Evolutionary conservation across 1,140 invertebrate species (phyloP).

Genomic region (Manduca sexta): DNA sequence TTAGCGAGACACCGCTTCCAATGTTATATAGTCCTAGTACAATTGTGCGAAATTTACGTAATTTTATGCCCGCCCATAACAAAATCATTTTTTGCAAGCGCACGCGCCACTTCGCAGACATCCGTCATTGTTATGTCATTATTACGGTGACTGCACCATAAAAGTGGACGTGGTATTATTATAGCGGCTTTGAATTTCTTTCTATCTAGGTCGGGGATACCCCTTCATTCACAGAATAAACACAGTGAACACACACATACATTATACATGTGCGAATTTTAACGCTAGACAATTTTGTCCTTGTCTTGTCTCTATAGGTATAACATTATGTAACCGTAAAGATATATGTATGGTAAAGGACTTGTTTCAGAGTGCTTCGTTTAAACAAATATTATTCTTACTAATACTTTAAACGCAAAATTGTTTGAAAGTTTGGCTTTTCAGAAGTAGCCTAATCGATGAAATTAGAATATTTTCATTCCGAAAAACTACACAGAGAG

Average conservation of each 20-base stretch:
- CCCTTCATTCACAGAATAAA: conserved; percentile 35
- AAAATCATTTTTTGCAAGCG: conserved; percentile 37
- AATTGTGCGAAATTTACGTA: conserved; percentile 70
- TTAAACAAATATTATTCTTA: neutral
- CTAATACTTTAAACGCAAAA: neutral
- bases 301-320: conserved; percentile 21
- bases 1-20: conserved; percentile 25
- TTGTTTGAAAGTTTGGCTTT: too few relatives aligned
- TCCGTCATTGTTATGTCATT: conserved; percentile 54
- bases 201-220: conserved; percentile 62
- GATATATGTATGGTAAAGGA: neutral
- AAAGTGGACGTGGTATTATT: conserved; percentile 41
- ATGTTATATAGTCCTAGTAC: conserved; percentile 49
- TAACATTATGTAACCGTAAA: conserved; percentile 10
- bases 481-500: too few relatives aligned
- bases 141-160: conserved; percentile 51
- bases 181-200: conserved; percentile 41
- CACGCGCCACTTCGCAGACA: conserved; percentile 38
- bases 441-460: too few relatives aligned
- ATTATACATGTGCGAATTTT: conserved; percentile 38
- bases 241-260: too few relatives aligned
- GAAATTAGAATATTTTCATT: too few relatives aligned
- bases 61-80: conserved; percentile 38
- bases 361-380: neutral
- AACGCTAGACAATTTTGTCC: conserved; percentile 22